Percentiles rank a stretch among this genome's conserved stretches.
phyloP scores from a whole-genome alignment of 2,797 vertebrate genomes.

The Myotis findleyi region DNA sequence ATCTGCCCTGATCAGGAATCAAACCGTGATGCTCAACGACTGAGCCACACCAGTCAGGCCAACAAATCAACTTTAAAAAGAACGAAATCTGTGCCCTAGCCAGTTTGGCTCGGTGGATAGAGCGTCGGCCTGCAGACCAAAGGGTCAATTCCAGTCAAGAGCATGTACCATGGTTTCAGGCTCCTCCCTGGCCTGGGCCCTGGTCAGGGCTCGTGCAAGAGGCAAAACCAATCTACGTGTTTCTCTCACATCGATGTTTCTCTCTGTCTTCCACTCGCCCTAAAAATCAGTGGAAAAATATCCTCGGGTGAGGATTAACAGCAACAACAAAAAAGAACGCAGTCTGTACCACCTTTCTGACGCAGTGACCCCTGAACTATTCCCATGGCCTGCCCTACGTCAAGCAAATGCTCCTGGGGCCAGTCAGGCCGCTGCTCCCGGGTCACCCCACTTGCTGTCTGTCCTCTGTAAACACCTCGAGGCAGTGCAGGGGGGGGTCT shows the following conservation, averaged over 20 bases:
- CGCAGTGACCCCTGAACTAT: no score
- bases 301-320: not conserved
- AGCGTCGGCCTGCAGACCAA: not conserved
- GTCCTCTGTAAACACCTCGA: rapidly evolving
- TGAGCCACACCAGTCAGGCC: no score
- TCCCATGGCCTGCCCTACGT: rapidly evolving
- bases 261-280: not conserved
- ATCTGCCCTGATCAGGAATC: no score
- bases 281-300: not conserved
- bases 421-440: rapidly evolving
- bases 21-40: no score
- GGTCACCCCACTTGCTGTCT: not conserved
- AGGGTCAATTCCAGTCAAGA: not conserved
- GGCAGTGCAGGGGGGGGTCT: not conserved
- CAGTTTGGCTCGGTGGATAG: not conserved
- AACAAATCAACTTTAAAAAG: no score
- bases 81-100: no score
- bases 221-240: not conserved
- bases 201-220: not conserved
- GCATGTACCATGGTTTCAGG: not conserved
- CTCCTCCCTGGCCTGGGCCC: not conserved
- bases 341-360: not conserved
- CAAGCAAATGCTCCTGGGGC: not conserved
- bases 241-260: not conserved
- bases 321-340: not conserved